These are phyloP conservation scores for Anthopleura xanthogrammica DNA, from an alignment of 92 coral and sea anemone genomes.

Conservation along the genomic window DNA sequence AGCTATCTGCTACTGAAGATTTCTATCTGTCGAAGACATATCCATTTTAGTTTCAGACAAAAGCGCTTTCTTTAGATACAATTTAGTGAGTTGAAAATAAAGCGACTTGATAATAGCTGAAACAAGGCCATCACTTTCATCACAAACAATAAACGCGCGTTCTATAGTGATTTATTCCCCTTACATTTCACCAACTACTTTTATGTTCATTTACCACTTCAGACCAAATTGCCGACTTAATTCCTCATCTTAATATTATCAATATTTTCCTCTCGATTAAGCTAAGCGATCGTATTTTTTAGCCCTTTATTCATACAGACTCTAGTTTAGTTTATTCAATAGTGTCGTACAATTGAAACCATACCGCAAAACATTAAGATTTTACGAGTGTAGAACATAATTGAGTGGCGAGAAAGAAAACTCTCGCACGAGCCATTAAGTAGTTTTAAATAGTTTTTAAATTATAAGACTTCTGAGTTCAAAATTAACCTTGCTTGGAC, in stretches of 20 bases:
- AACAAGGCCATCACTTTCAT: constrained; percentile 5
- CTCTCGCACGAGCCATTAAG: background rate
- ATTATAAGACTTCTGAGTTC: background rate
- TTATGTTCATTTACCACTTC: background rate
- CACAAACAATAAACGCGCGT: constrained; percentile 5
- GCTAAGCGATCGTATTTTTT: background rate
- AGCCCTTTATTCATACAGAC: background rate
- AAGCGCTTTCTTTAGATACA: constrained; percentile 36
- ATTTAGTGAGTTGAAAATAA: constrained; percentile 25
- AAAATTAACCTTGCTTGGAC: background rate
- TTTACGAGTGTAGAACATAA: background rate
- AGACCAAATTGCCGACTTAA: background rate
- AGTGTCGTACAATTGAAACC: background rate
- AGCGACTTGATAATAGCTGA: constrained; percentile 12
- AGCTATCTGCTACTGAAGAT: constrained; percentile 1
- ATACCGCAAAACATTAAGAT: background rate
- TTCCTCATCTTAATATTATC: background rate
- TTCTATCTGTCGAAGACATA: constrained; percentile 8
- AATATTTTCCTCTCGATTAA: background rate
- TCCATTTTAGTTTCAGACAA: constrained; percentile 11
- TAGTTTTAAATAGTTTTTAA: constrained; percentile 7
- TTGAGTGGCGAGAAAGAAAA: background rate
- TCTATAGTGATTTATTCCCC: constrained; percentile 19
- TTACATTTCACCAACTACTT: background rate
- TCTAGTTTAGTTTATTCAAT: background rate